Conservation (phyloP, 2,113 vertebrate species). For the Sceloporus undulatus region DNA sequence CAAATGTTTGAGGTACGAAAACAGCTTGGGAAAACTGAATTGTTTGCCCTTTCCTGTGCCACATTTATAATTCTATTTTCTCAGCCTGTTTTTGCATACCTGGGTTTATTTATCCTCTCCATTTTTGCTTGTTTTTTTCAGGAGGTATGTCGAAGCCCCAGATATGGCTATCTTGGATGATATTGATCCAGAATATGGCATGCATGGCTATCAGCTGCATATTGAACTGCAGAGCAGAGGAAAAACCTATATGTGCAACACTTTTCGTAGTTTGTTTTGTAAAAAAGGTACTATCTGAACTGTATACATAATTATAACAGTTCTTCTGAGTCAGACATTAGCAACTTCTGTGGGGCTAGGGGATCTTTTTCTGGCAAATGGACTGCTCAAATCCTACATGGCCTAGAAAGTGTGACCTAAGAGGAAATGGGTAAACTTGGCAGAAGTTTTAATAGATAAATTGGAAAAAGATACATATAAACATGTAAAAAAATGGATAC, state of each 20-base stretch:
- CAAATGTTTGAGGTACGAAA: neutral
- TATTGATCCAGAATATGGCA: constrained; percentile 84
- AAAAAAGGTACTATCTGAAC: constrained; percentile 81
- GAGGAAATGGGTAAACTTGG: too few species aligned
- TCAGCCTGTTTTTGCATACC: neutral
- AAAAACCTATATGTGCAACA: constrained; percentile 79
- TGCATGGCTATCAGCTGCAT: constrained; percentile 87
- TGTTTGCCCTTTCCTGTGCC: neutral
- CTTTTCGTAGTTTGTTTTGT: constrained; percentile 84
- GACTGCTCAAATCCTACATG: too few species aligned
- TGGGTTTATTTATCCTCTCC: neutral
- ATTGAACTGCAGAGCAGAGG: constrained; percentile 83
- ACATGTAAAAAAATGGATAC: too few species aligned
- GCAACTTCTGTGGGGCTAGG: too few species aligned
- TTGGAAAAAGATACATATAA: too few species aligned
- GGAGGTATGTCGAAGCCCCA: constrained; percentile 72
- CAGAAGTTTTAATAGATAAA: too few species aligned
- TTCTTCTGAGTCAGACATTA: neutral
- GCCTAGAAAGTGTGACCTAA: too few species aligned
- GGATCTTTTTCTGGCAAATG: too few species aligned
- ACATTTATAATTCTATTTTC: neutral
- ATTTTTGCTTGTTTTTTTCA: constrained; percentile 1
- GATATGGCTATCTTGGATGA: constrained; percentile 79
- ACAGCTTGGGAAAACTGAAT: neutral
- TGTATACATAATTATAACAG: constrained; percentile 29